A percentile compares a stretch with the other conserved stretches of the same genome.
phyloP scores from a whole-genome alignment of 1,140 invertebrate genomes.

The Lepeophtheirus salmonis region DNA sequence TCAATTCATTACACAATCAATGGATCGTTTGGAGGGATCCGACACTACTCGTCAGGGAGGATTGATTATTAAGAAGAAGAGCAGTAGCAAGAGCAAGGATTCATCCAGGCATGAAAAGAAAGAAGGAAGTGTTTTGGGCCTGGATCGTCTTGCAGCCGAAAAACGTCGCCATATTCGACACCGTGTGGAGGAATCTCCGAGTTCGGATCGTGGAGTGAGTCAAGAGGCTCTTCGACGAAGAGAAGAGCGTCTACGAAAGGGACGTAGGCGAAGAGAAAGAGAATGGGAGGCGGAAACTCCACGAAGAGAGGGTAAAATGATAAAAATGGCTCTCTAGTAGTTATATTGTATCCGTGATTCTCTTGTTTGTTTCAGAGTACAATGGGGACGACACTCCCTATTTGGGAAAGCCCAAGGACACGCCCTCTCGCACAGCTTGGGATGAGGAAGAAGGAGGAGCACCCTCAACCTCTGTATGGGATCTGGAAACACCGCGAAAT shows the following conservation, averaged over 20 bases:
- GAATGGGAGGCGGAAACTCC: slow-evolving; percentile 43
- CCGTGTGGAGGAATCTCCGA: neutral
- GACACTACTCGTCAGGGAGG: neutral
- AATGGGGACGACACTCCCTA: slow-evolving; percentile 61
- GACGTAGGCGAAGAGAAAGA: slow-evolving; percentile 22
- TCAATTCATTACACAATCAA: too few relatives aligned
- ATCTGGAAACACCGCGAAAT: slow-evolving; percentile 62
- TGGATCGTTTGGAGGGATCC: neutral
- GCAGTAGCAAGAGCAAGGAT: neutral
- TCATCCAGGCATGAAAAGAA: neutral
- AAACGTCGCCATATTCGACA: neutral
- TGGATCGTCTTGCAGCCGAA: neutral
- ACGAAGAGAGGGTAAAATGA: slow-evolving; percentile 29
- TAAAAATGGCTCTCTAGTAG: too few relatives aligned
- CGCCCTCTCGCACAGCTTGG: slow-evolving; percentile 32
- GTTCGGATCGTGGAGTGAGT: neutral
- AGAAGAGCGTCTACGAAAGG: slow-evolving; percentile 23
- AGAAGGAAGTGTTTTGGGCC: neutral
- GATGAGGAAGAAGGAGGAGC: slow-evolving; percentile 51
- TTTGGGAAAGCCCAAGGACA: slow-evolving; percentile 18
- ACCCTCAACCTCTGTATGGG: slow-evolving; percentile 52
- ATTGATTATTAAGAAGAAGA: neutral
- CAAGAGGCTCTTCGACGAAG: slow-evolving; percentile 18
- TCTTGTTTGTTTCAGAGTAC: slow-evolving; percentile 32
- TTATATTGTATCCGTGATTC: too few relatives aligned